Evolutionary conservation across 2,888 invertebrate species (phyloP), one percentile per base, ranked within the genome.

Genomic region (Nycteola revayana): DNA sequence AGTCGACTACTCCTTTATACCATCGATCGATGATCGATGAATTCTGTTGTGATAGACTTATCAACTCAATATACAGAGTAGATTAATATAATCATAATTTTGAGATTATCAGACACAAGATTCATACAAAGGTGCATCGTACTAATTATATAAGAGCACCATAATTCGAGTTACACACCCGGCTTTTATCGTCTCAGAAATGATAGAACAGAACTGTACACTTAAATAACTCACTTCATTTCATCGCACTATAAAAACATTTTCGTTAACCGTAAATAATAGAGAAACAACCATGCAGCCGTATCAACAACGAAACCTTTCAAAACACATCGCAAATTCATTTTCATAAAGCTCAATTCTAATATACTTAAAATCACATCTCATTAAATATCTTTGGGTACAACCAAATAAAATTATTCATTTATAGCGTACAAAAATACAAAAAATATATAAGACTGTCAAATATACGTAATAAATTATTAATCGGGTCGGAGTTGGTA

Each of bases 351-450:
- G 85, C 82, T 84, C 75, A 70, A 75, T 43, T 73, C 65, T 79
- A 81, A 71, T 75, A 78, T 80, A 81, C 78, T 77, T 75, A 62
- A 78, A 83, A 85, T 86, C 87, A 87, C 86, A 86, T 85, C 66
- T 80, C 68, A 70, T 84, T 85, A 86, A 86, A 87, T 85, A 88
- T 88, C 87, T 88, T 88, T 87, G 87, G 87, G 73, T 80, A 75
- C 71, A 77, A 85, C 86, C 86, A 84, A 88, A 84, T 79, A 75
- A 85, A 86, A 79, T 72, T 73, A 79, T 67, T 53, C 25, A 41
- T 53, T 63, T 69, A 75, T 74, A 83, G 78, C 81, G 66, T 85
- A 87, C 80, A 85, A 84, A 86, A 85, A 82, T 86, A 84, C 76
- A 83, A 86, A 83, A 60, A 79, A 83, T 79, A 80, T 80, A 85